These are phyloP conservation scores for Hymenopus coronatus DNA, from an alignment of 2,888 invertebrate species.

Conservation along the genomic window DNA sequence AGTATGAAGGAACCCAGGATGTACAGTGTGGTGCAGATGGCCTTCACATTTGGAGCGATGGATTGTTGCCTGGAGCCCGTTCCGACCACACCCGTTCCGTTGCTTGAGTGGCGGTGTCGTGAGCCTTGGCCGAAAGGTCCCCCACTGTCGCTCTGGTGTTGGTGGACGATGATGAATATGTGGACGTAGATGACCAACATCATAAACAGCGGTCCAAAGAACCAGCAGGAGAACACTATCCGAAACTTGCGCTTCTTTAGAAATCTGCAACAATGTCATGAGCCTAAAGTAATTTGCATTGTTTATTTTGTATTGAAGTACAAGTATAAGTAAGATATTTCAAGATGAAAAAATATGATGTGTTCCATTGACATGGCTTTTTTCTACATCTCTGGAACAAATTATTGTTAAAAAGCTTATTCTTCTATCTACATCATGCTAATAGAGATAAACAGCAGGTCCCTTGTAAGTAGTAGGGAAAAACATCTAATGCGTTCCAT, in stretches of 20 bases:
- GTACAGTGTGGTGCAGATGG: slow-evolving; percentile 60
- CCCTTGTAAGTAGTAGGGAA: too few species aligned
- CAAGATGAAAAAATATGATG: too few species aligned
- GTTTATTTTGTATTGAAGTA: too few species aligned
- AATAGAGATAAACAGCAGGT: too few species aligned
- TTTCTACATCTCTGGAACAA: too few species aligned
- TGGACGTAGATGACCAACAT: slow-evolving; percentile 61
- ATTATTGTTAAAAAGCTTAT: too few species aligned
- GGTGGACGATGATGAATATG: slow-evolving; percentile 57
- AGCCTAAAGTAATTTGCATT: too few species aligned
- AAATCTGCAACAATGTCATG: slow-evolving; percentile 42
- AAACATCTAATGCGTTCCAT: too few species aligned
- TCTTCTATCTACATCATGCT: too few species aligned
- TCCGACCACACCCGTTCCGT: neutral
- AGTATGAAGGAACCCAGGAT: slow-evolving; percentile 58
- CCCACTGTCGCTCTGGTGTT: slow-evolving; percentile 51
- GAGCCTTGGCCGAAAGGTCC: slow-evolving; percentile 44
- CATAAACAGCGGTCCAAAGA: slow-evolving; percentile 56
- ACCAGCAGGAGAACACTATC: slow-evolving; percentile 51
- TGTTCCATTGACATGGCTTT: too few species aligned
- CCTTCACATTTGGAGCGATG: slow-evolving; percentile 45
- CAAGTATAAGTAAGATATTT: too few species aligned
- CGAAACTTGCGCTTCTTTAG: slow-evolving; percentile 49
- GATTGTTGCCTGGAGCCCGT: slow-evolving; percentile 11
- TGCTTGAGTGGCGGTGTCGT: slow-evolving; percentile 5